Conservation (phyloP, 2,797 vertebrate genomes). For the Alosa sapidissima region DNA sequence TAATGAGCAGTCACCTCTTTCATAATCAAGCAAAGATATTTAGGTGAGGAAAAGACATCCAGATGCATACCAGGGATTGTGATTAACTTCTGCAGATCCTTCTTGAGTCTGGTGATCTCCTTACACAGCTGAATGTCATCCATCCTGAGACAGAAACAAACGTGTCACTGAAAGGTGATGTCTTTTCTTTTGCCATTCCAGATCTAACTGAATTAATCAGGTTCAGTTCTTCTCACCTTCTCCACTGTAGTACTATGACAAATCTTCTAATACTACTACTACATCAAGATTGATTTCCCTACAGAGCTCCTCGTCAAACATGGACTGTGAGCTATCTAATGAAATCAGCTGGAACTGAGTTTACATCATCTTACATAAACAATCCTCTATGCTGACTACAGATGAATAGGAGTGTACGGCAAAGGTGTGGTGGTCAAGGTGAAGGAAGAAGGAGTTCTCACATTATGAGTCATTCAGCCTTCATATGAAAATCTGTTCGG, state of each 20-base stretch:
- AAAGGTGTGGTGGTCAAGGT: not conserved
- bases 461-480: constrained; percentile 7
- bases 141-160: constrained; percentile 74
- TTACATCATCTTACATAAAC: not conserved
- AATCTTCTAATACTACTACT: too few species aligned
- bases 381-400: not conserved
- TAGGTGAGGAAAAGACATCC: not conserved
- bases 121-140: constrained; percentile 90
- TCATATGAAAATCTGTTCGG: not conserved
- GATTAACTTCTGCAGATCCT: constrained; percentile 81
- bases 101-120: constrained; percentile 85
- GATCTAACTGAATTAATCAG: not conserved
- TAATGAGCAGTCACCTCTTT: not conserved
- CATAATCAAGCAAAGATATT: not conserved
- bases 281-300: not conserved
- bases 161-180: not conserved
- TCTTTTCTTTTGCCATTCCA: not conserved
- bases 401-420: not conserved
- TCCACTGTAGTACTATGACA: not conserved
- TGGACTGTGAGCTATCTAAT: not conserved
- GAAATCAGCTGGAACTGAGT: not conserved
- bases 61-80: constrained; percentile 74
- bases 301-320: not conserved
- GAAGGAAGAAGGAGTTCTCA: not conserved
- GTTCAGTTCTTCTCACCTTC: not conserved